These are phyloP conservation scores for Drosophila mayaguana DNA, from an alignment of 2,888 invertebrate genomes.

Conservation along the genomic window DNA sequence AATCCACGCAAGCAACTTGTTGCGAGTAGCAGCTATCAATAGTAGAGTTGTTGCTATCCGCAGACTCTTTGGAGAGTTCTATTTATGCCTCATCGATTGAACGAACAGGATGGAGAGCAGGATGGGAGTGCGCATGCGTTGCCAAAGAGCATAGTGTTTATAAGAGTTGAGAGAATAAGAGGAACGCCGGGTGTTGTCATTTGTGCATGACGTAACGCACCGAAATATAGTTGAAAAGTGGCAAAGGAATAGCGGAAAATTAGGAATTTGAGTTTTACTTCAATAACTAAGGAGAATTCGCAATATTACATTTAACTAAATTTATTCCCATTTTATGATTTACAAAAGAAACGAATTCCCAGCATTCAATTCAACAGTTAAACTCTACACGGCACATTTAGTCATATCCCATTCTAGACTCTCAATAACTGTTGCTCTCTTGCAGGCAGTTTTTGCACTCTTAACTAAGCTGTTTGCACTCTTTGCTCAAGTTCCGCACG, in stretches of 20 bases:
- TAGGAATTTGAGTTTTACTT: too few species aligned
- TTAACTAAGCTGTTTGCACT: slow-evolving; percentile 8
- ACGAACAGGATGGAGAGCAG: background rate
- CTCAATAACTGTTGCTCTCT: slow-evolving; percentile 26
- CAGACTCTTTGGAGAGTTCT: slow-evolving; percentile 28
- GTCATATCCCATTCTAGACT: slow-evolving; percentile 26
- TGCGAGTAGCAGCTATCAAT: slow-evolving; percentile 51
- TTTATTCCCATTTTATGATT: background rate
- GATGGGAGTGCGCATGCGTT: slow-evolving; percentile 57
- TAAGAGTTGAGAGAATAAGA: slow-evolving; percentile 8
- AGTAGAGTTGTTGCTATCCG: slow-evolving; percentile 20
- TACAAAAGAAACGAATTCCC: too few species aligned
- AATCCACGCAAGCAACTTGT: slow-evolving; percentile 63
- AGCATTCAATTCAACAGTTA: slow-evolving; percentile 74
- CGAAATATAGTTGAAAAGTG: slow-evolving; percentile 16
- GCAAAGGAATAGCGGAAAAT: background rate
- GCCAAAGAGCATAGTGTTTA: slow-evolving; percentile 28
- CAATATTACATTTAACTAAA: background rate
- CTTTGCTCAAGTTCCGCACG: slow-evolving; percentile 9
- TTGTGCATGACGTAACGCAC: slow-evolving; percentile 73
- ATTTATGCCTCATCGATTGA: slow-evolving; percentile 15
- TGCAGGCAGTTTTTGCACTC: slow-evolving; percentile 14
- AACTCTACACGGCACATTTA: slow-evolving; percentile 57
- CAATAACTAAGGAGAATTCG: too few species aligned
- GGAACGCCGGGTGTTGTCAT: slow-evolving; percentile 69